Evolutionary conservation across 2,797 vertebrate species (phyloP).

Genomic region (Pseudopleuronectes americanus): DNA sequence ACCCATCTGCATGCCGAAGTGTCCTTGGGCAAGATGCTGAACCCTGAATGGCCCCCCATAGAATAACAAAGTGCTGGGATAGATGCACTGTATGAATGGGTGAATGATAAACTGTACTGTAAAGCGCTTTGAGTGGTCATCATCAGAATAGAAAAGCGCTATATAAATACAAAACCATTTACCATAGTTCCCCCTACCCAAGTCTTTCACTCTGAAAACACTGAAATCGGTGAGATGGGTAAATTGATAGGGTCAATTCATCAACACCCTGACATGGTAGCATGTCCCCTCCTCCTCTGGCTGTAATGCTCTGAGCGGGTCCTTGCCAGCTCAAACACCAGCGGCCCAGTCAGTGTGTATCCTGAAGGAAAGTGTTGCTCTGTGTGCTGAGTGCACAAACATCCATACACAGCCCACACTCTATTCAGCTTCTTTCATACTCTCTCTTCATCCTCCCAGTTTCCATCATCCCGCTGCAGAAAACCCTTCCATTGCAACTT

Average conservation of each 20-base stretch:
- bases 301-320: neutral
- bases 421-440: conserved; percentile 15
- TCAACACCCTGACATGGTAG: neutral
- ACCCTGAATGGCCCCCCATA: too few relatives aligned
- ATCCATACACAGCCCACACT: conserved; percentile 20
- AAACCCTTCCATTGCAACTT: conserved; percentile 22
- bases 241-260: neutral
- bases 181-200: too few relatives aligned
- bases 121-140: too few relatives aligned
- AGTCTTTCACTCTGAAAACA: too few relatives aligned
- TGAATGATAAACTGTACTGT: too few relatives aligned
- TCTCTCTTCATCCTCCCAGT: conserved; percentile 15
- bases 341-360: conserved; percentile 12
- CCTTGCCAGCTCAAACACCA: conserved; percentile 38
- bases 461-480: conserved; percentile 16
- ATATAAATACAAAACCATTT: too few relatives aligned
- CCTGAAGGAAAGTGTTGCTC: conserved; percentile 18
- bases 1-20: too few relatives aligned
- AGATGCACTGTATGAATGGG: too few relatives aligned
- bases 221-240: too few relatives aligned
- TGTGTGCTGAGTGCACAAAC: conserved; percentile 24
- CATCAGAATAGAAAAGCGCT: too few relatives aligned
- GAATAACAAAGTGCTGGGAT: too few relatives aligned
- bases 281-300: neutral
- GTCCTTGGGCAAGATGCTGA: too few relatives aligned